Percentiles rank a stretch among this genome's conserved stretches.
phyloP scores from a whole-genome alignment of 2,113 vertebrate genomes.

The Gopherus flavomarginatus region DNA sequence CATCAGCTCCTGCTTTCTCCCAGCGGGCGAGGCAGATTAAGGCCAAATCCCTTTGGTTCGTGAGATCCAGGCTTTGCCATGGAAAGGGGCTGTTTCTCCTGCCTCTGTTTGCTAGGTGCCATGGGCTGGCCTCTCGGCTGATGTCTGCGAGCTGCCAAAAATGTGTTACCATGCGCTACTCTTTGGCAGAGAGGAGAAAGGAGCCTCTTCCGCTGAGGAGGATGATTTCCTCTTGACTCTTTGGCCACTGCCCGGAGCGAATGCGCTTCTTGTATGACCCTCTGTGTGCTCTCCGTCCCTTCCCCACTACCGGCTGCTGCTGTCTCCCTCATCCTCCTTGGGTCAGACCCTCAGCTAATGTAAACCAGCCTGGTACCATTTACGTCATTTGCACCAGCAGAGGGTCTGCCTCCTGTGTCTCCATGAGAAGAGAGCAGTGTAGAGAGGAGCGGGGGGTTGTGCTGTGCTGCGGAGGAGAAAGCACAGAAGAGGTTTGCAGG shows the following conservation, averaged over 20 bases:
- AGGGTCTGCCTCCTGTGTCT: too few relatives aligned
- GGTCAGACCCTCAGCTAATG: neutral
- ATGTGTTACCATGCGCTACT: neutral
- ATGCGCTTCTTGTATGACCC: neutral
- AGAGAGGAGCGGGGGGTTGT: neutral
- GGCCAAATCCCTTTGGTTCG: conserved; percentile 10
- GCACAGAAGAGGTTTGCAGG: neutral
- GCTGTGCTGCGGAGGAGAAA: neutral
- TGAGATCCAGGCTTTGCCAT: conserved; percentile 34
- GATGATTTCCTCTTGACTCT: neutral
- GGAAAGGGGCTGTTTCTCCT: conserved; percentile 18
- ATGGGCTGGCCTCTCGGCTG: neutral
- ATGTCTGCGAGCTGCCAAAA: neutral
- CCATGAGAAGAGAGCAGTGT: too few relatives aligned
- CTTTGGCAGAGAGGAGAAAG: neutral
- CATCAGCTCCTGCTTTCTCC: neutral
- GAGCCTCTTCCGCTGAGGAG: neutral
- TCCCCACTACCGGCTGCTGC: neutral
- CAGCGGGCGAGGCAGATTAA: conserved; percentile 19
- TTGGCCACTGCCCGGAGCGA: neutral
- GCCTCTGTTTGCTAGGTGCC: conserved; percentile 10
- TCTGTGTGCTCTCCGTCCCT: neutral
- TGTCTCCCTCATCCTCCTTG: neutral
- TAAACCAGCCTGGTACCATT: neutral
- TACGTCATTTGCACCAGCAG: too few relatives aligned